Conservation (phyloP, 1,140 invertebrate genomes). For the Scaptomyza hsui region DNA sequence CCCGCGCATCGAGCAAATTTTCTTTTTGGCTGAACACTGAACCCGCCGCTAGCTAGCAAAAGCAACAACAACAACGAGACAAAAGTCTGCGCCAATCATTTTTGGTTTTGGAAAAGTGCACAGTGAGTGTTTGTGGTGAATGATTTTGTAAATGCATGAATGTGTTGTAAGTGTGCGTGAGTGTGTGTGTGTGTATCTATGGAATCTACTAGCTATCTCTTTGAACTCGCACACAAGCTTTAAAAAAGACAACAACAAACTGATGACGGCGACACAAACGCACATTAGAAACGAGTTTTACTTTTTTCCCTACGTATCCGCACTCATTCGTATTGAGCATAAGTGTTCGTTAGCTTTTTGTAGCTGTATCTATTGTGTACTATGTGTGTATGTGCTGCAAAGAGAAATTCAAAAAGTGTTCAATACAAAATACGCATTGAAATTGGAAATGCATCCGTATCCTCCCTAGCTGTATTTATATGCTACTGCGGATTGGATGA, state of each 20-base stretch:
- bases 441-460: constrained; percentile 40
- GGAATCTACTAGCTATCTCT: constrained; percentile 58
- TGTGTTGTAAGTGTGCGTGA: constrained; percentile 11
- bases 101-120: constrained; percentile 79
- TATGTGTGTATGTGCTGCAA: constrained; percentile 34
- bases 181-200: constrained; percentile 47
- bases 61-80: constrained; percentile 26
- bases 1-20: constrained; percentile 55
- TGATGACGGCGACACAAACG: constrained; percentile 50
- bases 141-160: constrained; percentile 12
- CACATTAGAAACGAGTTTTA: constrained; percentile 66
- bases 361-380: constrained; percentile 55
- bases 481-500: constrained; percentile 52
- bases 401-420: constrained; percentile 75
- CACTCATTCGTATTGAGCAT: constrained; percentile 19
- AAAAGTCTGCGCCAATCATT: constrained; percentile 53
- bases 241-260: constrained; percentile 38
- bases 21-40: constrained; percentile 53
- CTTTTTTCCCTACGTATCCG: constrained; percentile 32
- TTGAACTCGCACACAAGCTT: constrained; percentile 71
- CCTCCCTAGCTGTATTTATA: constrained; percentile 33
- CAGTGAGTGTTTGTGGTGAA: constrained; percentile 60
- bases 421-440: constrained; percentile 54
- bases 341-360: too few species aligned
- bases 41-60: constrained; percentile 19